Evolutionary conservation across 2,888 invertebrate species (phyloP).

Genomic region (Dasysyrphus tricinctus): DNA sequence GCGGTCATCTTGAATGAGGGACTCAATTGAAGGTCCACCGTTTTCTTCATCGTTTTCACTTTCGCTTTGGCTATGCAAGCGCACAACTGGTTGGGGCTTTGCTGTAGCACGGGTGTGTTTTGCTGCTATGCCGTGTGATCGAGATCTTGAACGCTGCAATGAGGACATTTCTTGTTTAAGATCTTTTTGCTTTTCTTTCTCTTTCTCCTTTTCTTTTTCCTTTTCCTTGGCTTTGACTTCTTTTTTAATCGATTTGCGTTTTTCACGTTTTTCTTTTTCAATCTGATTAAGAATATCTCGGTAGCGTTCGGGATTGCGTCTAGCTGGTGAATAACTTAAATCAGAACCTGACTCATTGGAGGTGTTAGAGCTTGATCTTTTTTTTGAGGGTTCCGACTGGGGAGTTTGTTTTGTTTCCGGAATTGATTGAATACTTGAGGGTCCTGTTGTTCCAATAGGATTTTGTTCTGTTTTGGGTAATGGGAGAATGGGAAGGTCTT

Average conservation of each 20-base stretch:
- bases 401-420: slow-evolving; percentile 65
- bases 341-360: slow-evolving; percentile 80
- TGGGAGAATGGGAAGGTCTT: slow-evolving; percentile 25
- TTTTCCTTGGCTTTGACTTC: slow-evolving; percentile 26
- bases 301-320: slow-evolving; percentile 88
- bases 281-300: slow-evolving; percentile 86
- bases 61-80: slow-evolving; percentile 86
- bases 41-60: slow-evolving; percentile 83
- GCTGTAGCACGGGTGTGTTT: slow-evolving; percentile 40
- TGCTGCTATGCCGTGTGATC: slow-evolving; percentile 56
- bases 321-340: slow-evolving; percentile 88
- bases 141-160: slow-evolving; percentile 66
- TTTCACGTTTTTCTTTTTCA: slow-evolving; percentile 85
- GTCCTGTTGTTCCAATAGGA: background rate
- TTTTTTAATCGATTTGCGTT: slow-evolving; percentile 81
- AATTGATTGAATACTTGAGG: slow-evolving; percentile 28
- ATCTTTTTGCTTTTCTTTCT: slow-evolving; percentile 47
- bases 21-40: slow-evolving; percentile 77
- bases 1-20: slow-evolving; percentile 81
- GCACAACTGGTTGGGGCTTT: slow-evolving; percentile 84
- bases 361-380: slow-evolving; percentile 80
- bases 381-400: slow-evolving; percentile 36
- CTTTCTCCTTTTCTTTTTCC: slow-evolving; percentile 78
- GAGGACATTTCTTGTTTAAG: slow-evolving; percentile 41
- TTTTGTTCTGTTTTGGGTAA: slow-evolving; percentile 29